Evolutionary conservation across 2,888 invertebrate genomes (phyloP), one percentile per base, ranked within the genome.

Genomic region (Bellardia pandia): DNA sequence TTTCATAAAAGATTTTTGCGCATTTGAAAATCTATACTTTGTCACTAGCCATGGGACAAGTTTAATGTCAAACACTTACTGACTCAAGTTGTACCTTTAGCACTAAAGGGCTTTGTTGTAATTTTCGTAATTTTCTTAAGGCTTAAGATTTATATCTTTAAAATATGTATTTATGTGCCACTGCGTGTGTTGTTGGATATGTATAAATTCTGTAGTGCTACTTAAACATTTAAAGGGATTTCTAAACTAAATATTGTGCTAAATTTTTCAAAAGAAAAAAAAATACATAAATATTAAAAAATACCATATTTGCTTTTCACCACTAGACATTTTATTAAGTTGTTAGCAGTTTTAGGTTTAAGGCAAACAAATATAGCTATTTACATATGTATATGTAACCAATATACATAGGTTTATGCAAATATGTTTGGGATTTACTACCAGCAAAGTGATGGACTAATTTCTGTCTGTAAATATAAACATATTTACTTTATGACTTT

Each of bases 101-200:
- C n/a, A n/a, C n/a, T n/a, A n/a, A n/a, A n/a, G n/a, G n/a, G n/a
- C n/a, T n/a, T n/a, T n/a, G n/a, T n/a, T n/a, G n/a, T n/a, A n/a
- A n/a, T n/a, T n/a, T n/a, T n/a, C n/a, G 33, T 80, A 74, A 79
- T 60, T 79, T 64, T 37, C 72, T 74, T 74, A 7, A 66, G 56
- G 80, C 72, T 74, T 45, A 66, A 80, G 74, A 80, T 80, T 66
- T 74, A 8, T 74, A 80, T 80, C 74, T 81, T 37, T 14, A 37
- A 45, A 81, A 81, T 56, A 66, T 81, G 30, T 14, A n/a, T 40
- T 23, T 30, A 23, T 11, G 14, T 14, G 37, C 40, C 48, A 2
- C 13, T 64, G 62, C 6, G 37, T 37, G 51, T 13, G 66, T 42
- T 42, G 40, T 11, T 51, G 30, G 23, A 72, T 74, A 13, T 30